Evolutionary conservation across 2,888 invertebrate species (phyloP).

Genomic region (Epistrophe grossulariae): DNA sequence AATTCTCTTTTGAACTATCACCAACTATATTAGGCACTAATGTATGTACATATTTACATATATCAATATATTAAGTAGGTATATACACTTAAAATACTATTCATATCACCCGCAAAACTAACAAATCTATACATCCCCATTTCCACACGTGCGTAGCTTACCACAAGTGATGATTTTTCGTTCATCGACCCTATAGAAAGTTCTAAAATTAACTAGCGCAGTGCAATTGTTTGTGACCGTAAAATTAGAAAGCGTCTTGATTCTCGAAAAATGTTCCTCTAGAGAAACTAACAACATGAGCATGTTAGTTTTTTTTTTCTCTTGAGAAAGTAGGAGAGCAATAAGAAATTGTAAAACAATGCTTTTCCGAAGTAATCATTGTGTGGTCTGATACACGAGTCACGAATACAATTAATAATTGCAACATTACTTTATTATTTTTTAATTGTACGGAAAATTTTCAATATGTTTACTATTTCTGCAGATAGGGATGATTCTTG

Average conservation of each 20-base stretch:
- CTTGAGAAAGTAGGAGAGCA: background rate
- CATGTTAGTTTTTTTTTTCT: background rate
- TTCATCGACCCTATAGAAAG: slow-evolving; percentile 14
- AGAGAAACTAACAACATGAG: background rate
- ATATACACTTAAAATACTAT: no score
- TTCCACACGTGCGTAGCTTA: background rate
- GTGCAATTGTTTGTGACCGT: background rate
- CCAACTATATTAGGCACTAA: no score
- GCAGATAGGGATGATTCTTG: no score
- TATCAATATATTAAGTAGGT: no score
- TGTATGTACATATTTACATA: no score
- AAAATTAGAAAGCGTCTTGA: slow-evolving; percentile 11
- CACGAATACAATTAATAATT: no score
- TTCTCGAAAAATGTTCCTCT: background rate
- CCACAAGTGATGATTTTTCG: slow-evolving; percentile 1
- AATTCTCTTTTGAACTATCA: no score
- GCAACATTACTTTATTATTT: no score
- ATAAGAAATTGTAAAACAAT: background rate
- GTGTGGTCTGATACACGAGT: no score
- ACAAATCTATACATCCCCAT: background rate
- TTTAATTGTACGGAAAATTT: no score
- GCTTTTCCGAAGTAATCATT: no score
- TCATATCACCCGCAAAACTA: background rate
- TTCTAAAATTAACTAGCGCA: slow-evolving; percentile 17
- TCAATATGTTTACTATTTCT: no score